Evolutionary conservation across 2,888 invertebrate genomes (phyloP), one percentile per base, ranked within the genome.

Genomic region (Eilema sororculum): DNA sequence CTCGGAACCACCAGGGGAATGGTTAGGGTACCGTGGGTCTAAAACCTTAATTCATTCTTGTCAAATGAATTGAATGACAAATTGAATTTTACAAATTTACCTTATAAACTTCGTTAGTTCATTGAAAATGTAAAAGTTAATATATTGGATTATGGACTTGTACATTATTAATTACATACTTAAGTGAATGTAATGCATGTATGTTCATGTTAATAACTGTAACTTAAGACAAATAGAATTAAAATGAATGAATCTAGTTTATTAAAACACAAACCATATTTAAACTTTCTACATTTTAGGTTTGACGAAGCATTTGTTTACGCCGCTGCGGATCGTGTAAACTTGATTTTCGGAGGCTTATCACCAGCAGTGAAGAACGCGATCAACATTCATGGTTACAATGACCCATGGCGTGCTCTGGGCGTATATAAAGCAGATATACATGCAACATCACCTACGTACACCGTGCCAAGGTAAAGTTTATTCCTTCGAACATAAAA

Each of bases 391-490:
- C 96, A 96, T 82, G 96, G 96, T 3, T 84, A 90, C 65, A 87
- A 95, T 46, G 96, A 96, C 84, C 96, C 96, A 1, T 96, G 96
- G 96, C 96, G 94, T 70, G 90, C 92, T 22, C 91, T 96, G 8
- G 96, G 96, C 3, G 94, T 96, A 3, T 86, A 95, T 69, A 86
- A 94, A 12, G 79, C 81, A 0, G 90, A 94, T 75, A 78, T 95
- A 22, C 87, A 87, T 8, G 90, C 92, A 2, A 79, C 84, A 16
- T 94, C 95, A 5, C 95, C 95, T 0, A 95, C 95, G 0, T 87
- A 83, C 68, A 90, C 87, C 0, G 91, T 93, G 2, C 85, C 91
- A 2, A 92, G 95, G 95, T 94, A 87, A 76, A 16, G 13, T 25
- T 58, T 24, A n/a, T 52, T 52, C 13, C 8, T 41, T 41, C 16